These are phyloP conservation scores for Pyrgilauda ruficollis DNA, from an alignment of 2,113 vertebrate genomes.

Conservation along the genomic window DNA sequence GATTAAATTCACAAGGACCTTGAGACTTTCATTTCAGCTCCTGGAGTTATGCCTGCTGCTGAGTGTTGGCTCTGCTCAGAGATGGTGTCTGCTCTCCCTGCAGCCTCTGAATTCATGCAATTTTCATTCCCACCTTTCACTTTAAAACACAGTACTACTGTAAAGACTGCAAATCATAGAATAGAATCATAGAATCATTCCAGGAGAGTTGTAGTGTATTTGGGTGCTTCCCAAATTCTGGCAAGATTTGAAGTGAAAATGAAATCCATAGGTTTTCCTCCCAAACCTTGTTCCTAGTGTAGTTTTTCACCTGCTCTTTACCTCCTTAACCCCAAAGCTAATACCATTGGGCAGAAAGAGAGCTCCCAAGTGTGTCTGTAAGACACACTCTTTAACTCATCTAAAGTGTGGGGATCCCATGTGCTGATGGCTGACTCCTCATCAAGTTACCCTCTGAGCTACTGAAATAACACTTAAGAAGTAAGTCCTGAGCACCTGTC, in stretches of 20 bases:
- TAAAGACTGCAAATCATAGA: neutral
- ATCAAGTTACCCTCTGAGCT: neutral
- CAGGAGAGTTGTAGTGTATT: neutral
- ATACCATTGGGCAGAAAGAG: neutral
- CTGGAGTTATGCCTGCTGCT: neutral
- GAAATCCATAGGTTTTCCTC: neutral
- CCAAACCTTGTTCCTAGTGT: neutral
- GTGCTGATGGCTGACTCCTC: neutral
- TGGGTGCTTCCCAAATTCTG: neutral
- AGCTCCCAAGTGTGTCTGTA: neutral
- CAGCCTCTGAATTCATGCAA: neutral
- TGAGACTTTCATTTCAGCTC: neutral
- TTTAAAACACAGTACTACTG: neutral
- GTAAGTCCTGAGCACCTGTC: neutral
- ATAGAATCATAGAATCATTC: neutral
- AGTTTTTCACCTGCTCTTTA: neutral
- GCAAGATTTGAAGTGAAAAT: neutral
- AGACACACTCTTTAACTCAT: neutral
- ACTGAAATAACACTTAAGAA: neutral
- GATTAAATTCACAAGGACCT: conserved; percentile 3
- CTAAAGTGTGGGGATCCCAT: neutral
- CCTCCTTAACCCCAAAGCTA: neutral
- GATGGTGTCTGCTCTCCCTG: neutral
- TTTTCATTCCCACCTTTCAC: neutral
- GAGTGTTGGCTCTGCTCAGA: neutral